Conservation (phyloP, 2,113 vertebrate species). For the Campylorhamphus procurvoides region DNA sequence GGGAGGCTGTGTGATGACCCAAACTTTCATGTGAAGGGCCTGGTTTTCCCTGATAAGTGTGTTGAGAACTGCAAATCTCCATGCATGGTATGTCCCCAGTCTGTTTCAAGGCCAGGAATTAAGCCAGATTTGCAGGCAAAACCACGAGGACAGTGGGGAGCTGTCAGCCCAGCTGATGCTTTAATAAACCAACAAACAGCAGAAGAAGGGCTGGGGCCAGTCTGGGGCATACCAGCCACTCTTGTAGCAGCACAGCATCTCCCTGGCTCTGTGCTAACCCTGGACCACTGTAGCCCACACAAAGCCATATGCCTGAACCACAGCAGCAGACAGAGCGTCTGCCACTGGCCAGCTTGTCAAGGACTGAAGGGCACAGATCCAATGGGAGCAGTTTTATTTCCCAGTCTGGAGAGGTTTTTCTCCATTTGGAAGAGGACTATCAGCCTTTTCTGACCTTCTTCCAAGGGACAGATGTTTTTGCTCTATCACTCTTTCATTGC, state of each 20-base stretch:
- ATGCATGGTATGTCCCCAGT: not conserved
- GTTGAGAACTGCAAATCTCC: not conserved
- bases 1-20: not conserved
- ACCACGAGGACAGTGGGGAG: not conserved
- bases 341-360: not conserved
- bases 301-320: not conserved
- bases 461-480: constrained; percentile 40
- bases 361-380: not conserved
- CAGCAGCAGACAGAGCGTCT: not conserved
- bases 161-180: not conserved
- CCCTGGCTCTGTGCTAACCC: not conserved
- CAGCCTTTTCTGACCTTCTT: constrained; percentile 32
- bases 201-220: not conserved
- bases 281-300: fast-evolving
- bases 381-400: not conserved
- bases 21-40: not conserved
- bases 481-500: not conserved
- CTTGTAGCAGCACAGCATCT: not conserved
- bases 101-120: not conserved
- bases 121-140: constrained; percentile 5
- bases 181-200: not conserved
- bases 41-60: not conserved
- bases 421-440: constrained; percentile 8
- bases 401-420: not conserved
- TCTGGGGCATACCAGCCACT: not conserved